A percentile compares a stretch with the other conserved stretches of the same genome.
These are phyloP conservation scores for Paedocypris micromegethes DNA, from an alignment of 2,797 vertebrate genomes.

Conservation along the genomic window DNA sequence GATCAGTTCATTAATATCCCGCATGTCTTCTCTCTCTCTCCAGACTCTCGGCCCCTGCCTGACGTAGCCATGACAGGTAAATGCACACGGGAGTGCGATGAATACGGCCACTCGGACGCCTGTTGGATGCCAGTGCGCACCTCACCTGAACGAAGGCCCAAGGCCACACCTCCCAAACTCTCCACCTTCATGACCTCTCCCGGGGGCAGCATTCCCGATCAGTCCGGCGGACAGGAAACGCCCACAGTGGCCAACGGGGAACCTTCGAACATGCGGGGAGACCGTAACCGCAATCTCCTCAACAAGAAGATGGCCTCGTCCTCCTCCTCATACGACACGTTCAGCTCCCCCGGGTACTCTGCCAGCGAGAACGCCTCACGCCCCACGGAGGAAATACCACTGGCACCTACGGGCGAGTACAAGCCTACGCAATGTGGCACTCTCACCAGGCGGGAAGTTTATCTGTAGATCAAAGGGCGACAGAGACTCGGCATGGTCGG, in stretches of 20 bases:
- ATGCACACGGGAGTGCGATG: constrained; percentile 95
- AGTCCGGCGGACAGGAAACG: constrained; percentile 87
- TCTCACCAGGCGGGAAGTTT: constrained; percentile 96
- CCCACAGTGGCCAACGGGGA: constrained; percentile 85
- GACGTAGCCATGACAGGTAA: constrained; percentile 99
- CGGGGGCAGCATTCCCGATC: constrained; percentile 69
- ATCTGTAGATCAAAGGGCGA: constrained; percentile 78
- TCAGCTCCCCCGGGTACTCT: constrained; percentile 81
- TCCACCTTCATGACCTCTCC: constrained; percentile 93
- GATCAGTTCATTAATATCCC: constrained; percentile 14
- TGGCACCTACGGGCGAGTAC: constrained; percentile 94
- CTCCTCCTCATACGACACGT: constrained; percentile 93
- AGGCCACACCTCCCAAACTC: constrained; percentile 96
- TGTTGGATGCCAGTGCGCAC: constrained; percentile 99
- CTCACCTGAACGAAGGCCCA: constrained; percentile 92
- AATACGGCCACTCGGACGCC: constrained; percentile 98
- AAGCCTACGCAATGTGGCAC: constrained; percentile 95
- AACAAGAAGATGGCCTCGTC: constrained; percentile 97
- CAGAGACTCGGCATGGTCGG: constrained; percentile 29
- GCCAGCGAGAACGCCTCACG: constrained; percentile 81
- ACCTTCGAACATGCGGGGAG: constrained; percentile 85
- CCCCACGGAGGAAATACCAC: constrained; percentile 88
- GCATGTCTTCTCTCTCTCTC: constrained; percentile 42
- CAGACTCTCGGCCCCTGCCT: constrained; percentile 97
- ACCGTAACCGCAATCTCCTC: constrained; percentile 97